Conservation (phyloP, 64 coral and sea anemone species). For the Cladopsammia gracilis region DNA sequence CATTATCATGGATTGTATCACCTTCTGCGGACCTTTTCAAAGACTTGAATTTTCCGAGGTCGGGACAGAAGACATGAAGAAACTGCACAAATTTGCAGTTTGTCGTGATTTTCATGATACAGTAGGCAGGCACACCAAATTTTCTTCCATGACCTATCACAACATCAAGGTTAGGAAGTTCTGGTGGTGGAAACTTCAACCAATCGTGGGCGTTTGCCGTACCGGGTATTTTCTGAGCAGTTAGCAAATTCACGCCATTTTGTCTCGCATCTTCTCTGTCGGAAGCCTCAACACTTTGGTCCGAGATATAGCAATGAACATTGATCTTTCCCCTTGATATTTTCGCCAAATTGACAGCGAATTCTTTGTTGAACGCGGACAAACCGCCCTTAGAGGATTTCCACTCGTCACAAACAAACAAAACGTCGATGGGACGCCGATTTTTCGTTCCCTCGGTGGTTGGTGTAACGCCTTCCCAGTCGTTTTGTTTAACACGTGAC, state of each 20-base stretch:
- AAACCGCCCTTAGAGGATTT: too few relatives aligned
- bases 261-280: neutral
- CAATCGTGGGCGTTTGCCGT: neutral
- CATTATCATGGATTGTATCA: slow-evolving; percentile 27
- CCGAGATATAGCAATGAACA: slow-evolving; percentile 40
- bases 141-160: slow-evolving; percentile 47
- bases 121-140: slow-evolving; percentile 12
- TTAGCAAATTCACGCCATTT: neutral
- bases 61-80: neutral
- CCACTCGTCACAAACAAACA: too few relatives aligned
- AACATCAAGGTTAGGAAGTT: slow-evolving; percentile 9
- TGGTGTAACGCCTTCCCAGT: too few relatives aligned
- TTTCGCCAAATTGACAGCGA: neutral
- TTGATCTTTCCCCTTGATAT: neutral
- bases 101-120: neutral
- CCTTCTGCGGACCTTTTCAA: too few relatives aligned
- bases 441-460: too few relatives aligned
- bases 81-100: slow-evolving; percentile 42
- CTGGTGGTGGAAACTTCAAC: neutral
- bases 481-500: too few relatives aligned
- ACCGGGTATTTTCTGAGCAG: neutral
- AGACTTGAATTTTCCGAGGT: too few relatives aligned
- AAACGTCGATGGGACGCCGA: too few relatives aligned
- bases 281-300: neutral
- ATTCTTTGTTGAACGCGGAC: too few relatives aligned